phyloP scores from a whole-genome alignment of 35 echinoderm and acorn worm species.

The Heliocidaris tuberculata region DNA sequence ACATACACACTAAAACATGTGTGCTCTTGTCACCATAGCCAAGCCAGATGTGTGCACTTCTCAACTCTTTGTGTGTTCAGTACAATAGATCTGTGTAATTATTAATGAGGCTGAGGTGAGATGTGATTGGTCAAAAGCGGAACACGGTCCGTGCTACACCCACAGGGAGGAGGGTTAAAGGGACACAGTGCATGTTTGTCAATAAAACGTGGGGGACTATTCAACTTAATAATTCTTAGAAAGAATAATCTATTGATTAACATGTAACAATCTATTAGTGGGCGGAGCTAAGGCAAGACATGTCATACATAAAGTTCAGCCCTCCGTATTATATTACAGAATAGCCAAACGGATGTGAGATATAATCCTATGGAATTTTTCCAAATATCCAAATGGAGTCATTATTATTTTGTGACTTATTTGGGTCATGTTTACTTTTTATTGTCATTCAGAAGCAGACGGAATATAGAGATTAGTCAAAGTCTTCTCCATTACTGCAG shows the following conservation, averaged over 20 bases:
- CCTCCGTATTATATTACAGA: not conserved
- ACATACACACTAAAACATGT: not conserved
- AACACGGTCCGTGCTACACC: not conserved
- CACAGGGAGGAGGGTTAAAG: not conserved
- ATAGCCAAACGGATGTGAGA: not conserved
- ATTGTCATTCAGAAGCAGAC: not conserved
- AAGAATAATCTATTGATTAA: not conserved
- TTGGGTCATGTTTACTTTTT: not conserved
- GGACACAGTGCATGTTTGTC: not conserved
- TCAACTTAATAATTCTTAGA: not conserved
- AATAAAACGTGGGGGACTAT: not conserved
- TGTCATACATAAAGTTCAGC: not conserved
- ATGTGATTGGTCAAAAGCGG: not conserved
- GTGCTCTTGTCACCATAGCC: not conserved
- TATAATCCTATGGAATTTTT: not conserved
- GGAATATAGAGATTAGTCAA: not conserved
- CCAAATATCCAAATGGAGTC: not conserved
- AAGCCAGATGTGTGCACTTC: conserved; percentile 19
- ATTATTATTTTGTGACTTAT: not conserved
- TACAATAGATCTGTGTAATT: conserved; percentile 29
- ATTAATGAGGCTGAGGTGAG: not conserved
- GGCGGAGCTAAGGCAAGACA: not conserved
- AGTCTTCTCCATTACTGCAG: no score
- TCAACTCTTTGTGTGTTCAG: not conserved
- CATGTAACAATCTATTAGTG: not conserved